A percentile compares a stretch with the other conserved stretches of the same genome.
Evolutionary conservation across 1,140 invertebrate species (phyloP).

Genomic region (Lasioglossum baleicum): DNA sequence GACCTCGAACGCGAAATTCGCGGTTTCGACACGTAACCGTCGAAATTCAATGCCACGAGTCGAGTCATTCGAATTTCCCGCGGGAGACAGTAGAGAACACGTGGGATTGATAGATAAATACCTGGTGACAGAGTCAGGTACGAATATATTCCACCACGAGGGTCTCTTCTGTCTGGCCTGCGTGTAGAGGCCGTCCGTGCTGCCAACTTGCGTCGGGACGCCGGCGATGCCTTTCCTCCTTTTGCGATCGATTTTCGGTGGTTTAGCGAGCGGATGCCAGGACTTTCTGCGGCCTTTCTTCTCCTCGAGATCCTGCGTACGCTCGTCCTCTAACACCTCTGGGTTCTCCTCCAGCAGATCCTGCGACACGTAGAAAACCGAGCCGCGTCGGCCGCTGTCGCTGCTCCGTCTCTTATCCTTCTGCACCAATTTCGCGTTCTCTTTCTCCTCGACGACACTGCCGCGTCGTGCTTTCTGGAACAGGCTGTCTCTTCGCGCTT

Average conservation of each 20-base stretch:
- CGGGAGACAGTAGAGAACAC: neutral
- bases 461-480: conserved; percentile 71
- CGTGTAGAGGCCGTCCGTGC: conserved; percentile 80
- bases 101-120: conserved; percentile 50
- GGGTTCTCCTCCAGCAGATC: conserved; percentile 73
- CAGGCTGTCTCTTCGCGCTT: conserved; percentile 73
- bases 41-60: neutral
- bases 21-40: neutral
- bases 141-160: conserved; percentile 93
- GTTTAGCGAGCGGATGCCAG: conserved; percentile 83
- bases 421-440: conserved; percentile 58
- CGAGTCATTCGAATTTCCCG: neutral
- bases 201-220: conserved; percentile 71
- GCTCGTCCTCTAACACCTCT: conserved; percentile 70
- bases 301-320: conserved; percentile 76
- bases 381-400: conserved; percentile 59
- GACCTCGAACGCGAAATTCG: neutral
- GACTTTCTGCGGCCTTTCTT: conserved; percentile 83
- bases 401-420: conserved; percentile 63
- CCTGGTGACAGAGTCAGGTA: conserved; percentile 82
- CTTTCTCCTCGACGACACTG: conserved; percentile 74
- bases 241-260: conserved; percentile 83
- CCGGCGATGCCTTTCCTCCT: conserved; percentile 83
- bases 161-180: conserved; percentile 86
- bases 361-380: conserved; percentile 72